These are phyloP conservation scores for Lydus trimaculatus DNA, from an alignment of 2,888 invertebrate genomes.

Conservation along the genomic window DNA sequence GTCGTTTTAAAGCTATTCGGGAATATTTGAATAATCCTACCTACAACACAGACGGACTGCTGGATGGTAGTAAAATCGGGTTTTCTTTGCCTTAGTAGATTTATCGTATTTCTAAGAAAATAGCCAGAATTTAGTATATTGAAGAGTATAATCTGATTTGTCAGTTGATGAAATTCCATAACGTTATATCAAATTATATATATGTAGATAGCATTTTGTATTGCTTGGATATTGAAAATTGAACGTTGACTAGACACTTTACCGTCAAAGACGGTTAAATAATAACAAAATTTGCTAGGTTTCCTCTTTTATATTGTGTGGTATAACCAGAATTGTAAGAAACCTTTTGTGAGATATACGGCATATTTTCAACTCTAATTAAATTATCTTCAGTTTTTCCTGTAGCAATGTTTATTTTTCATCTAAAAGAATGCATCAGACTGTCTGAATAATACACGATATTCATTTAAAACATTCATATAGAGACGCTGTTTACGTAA, in stretches of 20 bases:
- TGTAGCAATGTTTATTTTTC: background rate
- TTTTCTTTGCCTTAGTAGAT: background rate
- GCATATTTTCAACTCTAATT: too few species aligned
- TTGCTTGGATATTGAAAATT: background rate
- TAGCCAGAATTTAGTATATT: background rate
- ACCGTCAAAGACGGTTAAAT: too few species aligned
- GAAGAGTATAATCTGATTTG: background rate
- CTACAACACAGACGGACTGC: background rate
- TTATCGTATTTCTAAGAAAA: background rate
- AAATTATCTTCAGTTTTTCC: too few species aligned
- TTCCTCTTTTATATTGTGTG: too few species aligned
- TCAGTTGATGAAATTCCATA: background rate
- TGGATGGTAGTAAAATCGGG: background rate
- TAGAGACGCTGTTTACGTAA: background rate
- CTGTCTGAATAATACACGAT: background rate
- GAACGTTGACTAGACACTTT: background rate
- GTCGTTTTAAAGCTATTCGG: background rate
- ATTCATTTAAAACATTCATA: background rate
- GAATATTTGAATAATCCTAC: background rate
- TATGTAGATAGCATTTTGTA: background rate
- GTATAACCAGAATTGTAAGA: too few species aligned
- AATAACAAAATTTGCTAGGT: too few species aligned
- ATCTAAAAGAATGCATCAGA: background rate
- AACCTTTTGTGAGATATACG: too few species aligned
- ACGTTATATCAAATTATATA: background rate